A percentile compares a stretch with the other conserved stretches of the same genome.
These are phyloP conservation scores for Triplophysa siluroides DNA, from an alignment of 2,113 vertebrate genomes.

Conservation along the genomic window DNA sequence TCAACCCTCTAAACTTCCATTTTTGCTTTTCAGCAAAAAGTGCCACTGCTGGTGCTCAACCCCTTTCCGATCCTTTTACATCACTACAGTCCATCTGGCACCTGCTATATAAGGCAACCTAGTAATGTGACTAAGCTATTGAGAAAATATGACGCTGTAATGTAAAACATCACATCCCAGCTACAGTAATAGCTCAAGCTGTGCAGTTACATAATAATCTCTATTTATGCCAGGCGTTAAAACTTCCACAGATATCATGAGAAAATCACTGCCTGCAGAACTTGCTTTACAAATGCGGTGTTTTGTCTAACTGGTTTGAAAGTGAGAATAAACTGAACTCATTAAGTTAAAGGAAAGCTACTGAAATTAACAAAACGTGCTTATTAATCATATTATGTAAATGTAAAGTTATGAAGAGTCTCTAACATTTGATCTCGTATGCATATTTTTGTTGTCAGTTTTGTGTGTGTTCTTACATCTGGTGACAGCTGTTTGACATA, in stretches of 20 bases:
- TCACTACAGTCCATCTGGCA: not conserved
- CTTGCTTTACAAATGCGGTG: not conserved
- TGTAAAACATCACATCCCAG: not conserved
- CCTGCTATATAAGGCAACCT: not conserved
- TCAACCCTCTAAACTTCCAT: not conserved
- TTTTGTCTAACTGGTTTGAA: not conserved
- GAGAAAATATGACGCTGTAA: not conserved
- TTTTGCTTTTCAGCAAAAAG: not conserved
- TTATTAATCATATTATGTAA: too few species aligned
- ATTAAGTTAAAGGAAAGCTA: not conserved
- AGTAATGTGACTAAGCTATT: not conserved
- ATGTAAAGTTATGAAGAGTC: not conserved
- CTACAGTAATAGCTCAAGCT: not conserved
- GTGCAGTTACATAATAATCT: constrained; percentile 4
- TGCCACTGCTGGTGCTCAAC: not conserved
- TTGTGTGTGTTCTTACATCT: constrained; percentile 83
- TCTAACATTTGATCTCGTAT: not conserved
- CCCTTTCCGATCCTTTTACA: too few species aligned
- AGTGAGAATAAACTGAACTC: not conserved
- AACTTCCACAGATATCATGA: not conserved
- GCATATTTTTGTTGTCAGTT: not conserved
- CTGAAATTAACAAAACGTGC: not conserved
- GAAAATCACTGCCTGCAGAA: not conserved
- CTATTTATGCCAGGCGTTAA: not conserved
- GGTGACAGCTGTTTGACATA: constrained; percentile 92